phyloP scores from a whole-genome alignment of 2,888 invertebrate species.

The Drosophila niveifrons region DNA sequence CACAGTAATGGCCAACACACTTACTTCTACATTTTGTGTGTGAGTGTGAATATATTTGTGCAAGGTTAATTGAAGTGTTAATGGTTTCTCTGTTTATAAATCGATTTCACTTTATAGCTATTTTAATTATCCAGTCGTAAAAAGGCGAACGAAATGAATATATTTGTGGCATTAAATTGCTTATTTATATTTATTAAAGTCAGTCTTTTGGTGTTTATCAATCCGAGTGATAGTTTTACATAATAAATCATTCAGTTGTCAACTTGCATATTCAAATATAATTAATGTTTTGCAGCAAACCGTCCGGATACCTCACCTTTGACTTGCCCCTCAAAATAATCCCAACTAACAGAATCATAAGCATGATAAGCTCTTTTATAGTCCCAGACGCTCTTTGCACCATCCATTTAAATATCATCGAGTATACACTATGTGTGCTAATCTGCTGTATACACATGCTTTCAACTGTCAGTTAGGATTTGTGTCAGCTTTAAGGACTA shows the following conservation, averaged over 20 bases:
- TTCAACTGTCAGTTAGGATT: constrained; percentile 44
- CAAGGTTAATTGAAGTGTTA: constrained; percentile 50
- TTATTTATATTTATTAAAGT: constrained; percentile 7
- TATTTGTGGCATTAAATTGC: background rate
- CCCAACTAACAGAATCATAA: constrained; percentile 20
- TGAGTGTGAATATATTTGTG: background rate
- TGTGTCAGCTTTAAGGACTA: constrained; percentile 12
- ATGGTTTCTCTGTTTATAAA: constrained; percentile 45
- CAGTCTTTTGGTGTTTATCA: constrained; percentile 8
- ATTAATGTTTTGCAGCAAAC: constrained; percentile 29
- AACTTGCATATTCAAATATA: constrained; percentile 39
- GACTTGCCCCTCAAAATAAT: constrained; percentile 4
- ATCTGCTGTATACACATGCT: constrained; percentile 26
- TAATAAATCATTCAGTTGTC: constrained; percentile 56
- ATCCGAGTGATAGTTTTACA: constrained; percentile 12
- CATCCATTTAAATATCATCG: constrained; percentile 19
- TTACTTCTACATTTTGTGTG: background rate
- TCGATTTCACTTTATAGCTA: constrained; percentile 34
- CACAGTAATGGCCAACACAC: constrained; percentile 11
- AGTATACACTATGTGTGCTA: constrained; percentile 10
- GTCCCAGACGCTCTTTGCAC: background rate
- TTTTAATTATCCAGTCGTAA: constrained; percentile 6
- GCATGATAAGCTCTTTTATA: constrained; percentile 24
- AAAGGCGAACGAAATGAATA: background rate
- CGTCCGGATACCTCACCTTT: constrained; percentile 12